phyloP scores from a whole-genome alignment of 2,888 invertebrate genomes.

The Amphipyra tragopoginis region DNA sequence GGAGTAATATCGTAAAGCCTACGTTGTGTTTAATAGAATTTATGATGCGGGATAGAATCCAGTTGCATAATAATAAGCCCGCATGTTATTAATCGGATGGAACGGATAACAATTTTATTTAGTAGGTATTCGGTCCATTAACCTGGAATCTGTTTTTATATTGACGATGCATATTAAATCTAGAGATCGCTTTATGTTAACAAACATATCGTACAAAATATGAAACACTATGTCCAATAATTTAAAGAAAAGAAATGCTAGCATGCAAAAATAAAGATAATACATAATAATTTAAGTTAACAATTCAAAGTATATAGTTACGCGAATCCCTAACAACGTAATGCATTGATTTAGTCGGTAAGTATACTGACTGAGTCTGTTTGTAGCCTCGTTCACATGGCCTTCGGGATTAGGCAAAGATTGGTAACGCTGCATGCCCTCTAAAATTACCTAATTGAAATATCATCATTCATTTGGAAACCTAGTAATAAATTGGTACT shows the following conservation, averaged over 20 bases:
- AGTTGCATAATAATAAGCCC: slow-evolving; percentile 49
- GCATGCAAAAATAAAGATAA: no score
- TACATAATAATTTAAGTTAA: no score
- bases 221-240: neutral
- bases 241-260: neutral
- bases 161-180: neutral
- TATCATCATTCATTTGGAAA: neutral
- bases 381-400: slow-evolving; percentile 31
- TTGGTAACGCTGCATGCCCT: slow-evolving; percentile 29
- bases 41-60: slow-evolving; percentile 51
- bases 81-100: slow-evolving; percentile 26
- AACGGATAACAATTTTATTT: slow-evolving; percentile 32
- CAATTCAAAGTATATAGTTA: no score
- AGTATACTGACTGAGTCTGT: slow-evolving; percentile 26
- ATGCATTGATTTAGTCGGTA: slow-evolving; percentile 18
- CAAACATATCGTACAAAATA: neutral
- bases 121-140: slow-evolving; percentile 35
- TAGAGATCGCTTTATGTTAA: neutral
- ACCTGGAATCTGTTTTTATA: slow-evolving; percentile 27
- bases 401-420: slow-evolving; percentile 38
- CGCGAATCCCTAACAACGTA: neutral
- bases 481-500: neutral
- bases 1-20: slow-evolving; percentile 21
- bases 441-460: slow-evolving; percentile 21
- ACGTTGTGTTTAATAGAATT: slow-evolving; percentile 28